These are phyloP conservation scores for Mastacembelus armatus DNA, from an alignment of 2,797 vertebrate species.

Conservation along the genomic window DNA sequence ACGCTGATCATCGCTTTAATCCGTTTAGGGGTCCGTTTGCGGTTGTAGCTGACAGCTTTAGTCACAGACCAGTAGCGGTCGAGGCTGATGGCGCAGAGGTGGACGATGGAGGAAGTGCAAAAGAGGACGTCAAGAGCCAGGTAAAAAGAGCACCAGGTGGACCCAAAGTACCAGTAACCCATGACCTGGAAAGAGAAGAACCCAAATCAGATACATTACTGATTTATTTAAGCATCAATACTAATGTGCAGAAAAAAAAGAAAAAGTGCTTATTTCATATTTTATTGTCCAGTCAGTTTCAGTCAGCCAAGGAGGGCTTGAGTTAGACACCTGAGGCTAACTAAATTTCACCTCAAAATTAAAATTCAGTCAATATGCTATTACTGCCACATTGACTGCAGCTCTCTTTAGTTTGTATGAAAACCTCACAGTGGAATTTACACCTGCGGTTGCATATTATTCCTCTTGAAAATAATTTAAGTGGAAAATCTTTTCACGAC, in stretches of 20 bases:
- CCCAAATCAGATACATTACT: background rate
- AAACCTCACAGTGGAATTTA: background rate
- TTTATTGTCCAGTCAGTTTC: background rate
- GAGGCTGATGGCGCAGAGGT: slow-evolving; percentile 92
- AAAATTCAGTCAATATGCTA: slow-evolving; percentile 20
- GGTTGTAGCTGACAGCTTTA: slow-evolving; percentile 87
- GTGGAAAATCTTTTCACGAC: slow-evolving; percentile 9
- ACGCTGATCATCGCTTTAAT: slow-evolving; percentile 87
- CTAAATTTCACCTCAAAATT: background rate
- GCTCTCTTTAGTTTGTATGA: background rate
- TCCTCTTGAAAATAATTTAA: background rate
- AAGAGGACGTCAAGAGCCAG: slow-evolving; percentile 90
- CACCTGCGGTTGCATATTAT: background rate
- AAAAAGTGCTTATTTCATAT: background rate
- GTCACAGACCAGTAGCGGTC: slow-evolving; percentile 93
- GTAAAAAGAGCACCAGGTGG: slow-evolving; percentile 90
- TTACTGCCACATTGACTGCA: background rate
- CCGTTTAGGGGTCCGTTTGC: slow-evolving; percentile 85
- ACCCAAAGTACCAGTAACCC: slow-evolving; percentile 91
- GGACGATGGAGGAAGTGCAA: slow-evolving; percentile 91
- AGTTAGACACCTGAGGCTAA: too few relatives aligned
- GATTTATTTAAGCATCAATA: background rate
- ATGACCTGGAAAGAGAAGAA: slow-evolving; percentile 76
- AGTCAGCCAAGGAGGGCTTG: background rate
- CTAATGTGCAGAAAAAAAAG: background rate